phyloP scores from a whole-genome alignment of 1,140 invertebrate genomes.

The Hydropsyche tenuis region DNA sequence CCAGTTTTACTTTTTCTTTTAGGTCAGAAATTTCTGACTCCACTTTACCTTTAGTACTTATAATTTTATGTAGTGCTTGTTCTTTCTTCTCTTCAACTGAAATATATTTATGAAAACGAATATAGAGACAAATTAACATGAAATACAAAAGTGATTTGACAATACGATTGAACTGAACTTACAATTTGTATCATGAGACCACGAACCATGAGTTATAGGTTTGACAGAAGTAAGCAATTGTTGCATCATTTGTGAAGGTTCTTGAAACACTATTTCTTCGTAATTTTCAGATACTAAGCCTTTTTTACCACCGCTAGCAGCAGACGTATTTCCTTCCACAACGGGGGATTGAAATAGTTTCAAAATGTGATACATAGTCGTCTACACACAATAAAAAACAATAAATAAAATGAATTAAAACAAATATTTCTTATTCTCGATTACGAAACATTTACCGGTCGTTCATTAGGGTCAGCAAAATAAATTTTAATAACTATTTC shows the following conservation, averaged over 20 bases:
- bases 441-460: slow-evolving; percentile 71
- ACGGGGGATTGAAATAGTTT: slow-evolving; percentile 88
- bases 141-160: background rate
- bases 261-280: slow-evolving; percentile 97
- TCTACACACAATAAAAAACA: slow-evolving; percentile 66
- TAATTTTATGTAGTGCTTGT: slow-evolving; percentile 78
- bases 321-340: slow-evolving; percentile 64
- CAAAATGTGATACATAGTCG: slow-evolving; percentile 94
- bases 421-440: background rate
- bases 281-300: slow-evolving; percentile 92
- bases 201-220: slow-evolving; percentile 74
- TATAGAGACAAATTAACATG: slow-evolving; percentile 16
- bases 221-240: slow-evolving; percentile 81
- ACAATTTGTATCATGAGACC: slow-evolving; percentile 93
- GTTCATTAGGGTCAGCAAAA: slow-evolving; percentile 96
- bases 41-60: slow-evolving; percentile 84
- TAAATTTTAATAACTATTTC: slow-evolving; percentile 98
- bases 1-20: slow-evolving; percentile 87
- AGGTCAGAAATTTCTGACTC: slow-evolving; percentile 82
- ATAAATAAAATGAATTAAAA: slow-evolving; percentile 6
- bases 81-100: slow-evolving; percentile 94
- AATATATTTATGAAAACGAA: too few species aligned
- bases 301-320: slow-evolving; percentile 77
- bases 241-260: slow-evolving; percentile 93
- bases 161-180: slow-evolving; percentile 57